Percentiles rank a stretch among this genome's conserved stretches.
Evolutionary conservation across 2,888 invertebrate species (phyloP).

Genomic region (Itoplectis maculator): DNA sequence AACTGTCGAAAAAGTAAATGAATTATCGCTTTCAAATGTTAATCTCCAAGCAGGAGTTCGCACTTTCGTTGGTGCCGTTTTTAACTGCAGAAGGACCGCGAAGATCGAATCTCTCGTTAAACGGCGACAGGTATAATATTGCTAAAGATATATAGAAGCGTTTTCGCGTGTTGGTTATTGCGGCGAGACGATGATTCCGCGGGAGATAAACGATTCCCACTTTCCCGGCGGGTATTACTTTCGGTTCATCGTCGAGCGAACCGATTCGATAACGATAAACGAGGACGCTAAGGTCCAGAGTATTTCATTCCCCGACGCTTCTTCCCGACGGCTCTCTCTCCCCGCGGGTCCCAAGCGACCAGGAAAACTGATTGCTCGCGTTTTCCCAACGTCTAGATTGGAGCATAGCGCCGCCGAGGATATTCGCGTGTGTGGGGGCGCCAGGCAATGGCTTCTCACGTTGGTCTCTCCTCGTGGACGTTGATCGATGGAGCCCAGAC

Average conservation of each 20-base stretch:
- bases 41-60: not conserved
- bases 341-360: conserved; percentile 33
- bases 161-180: conserved; percentile 22
- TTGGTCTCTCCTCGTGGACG: conserved; percentile 53
- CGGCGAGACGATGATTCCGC: conserved; percentile 52
- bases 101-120: not conserved
- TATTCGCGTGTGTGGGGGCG: conserved; percentile 30
- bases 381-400: conserved; percentile 64
- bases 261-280: conserved; percentile 63
- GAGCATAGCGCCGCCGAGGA: conserved; percentile 38
- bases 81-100: not conserved
- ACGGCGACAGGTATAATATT: conserved; percentile 7
- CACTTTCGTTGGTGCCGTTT: not conserved
- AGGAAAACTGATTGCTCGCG: conserved; percentile 62
- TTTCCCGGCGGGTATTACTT: conserved; percentile 50
- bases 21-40: too few relatives aligned
- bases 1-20: too few relatives aligned
- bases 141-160: conserved; percentile 27
- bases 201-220: conserved; percentile 55
- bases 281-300: conserved; percentile 50
- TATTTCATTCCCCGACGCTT: conserved; percentile 61
- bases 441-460: conserved; percentile 57
- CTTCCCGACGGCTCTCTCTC: conserved; percentile 38
- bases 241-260: conserved; percentile 50
- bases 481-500: conserved; percentile 64